Conservation (phyloP, 2,113 vertebrate genomes). For the Vireo altiloquus region DNA sequence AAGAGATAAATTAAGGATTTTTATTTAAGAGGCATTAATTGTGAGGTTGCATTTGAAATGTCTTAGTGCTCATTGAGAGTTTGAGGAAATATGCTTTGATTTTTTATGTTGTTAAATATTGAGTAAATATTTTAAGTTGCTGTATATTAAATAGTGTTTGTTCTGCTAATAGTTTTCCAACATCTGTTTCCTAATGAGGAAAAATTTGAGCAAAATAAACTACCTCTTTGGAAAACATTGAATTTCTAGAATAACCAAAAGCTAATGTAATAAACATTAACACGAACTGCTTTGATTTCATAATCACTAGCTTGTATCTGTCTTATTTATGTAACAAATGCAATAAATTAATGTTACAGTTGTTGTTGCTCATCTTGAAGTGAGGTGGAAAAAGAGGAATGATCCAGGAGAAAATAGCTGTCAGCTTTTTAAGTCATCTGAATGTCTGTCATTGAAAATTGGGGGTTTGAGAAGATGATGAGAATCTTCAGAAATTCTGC, state of each 20-base stretch:
- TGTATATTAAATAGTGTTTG: background rate
- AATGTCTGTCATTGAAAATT: background rate
- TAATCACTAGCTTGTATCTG: background rate
- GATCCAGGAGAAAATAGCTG: background rate
- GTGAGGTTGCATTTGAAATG: background rate
- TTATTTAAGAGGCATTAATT: background rate
- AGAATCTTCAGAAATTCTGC: background rate
- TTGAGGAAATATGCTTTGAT: background rate
- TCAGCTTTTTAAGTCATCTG: background rate
- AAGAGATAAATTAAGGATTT: background rate
- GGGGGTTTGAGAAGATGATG: background rate
- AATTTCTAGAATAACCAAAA: constrained; percentile 1
- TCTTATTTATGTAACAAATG: background rate
- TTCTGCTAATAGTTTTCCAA: background rate
- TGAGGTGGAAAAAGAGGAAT: background rate
- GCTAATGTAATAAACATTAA: background rate
- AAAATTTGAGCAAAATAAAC: background rate
- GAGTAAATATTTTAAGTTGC: background rate
- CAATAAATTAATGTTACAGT: background rate
- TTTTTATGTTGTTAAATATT: background rate
- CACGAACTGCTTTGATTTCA: background rate
- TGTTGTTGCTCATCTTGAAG: background rate
- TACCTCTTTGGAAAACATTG: background rate
- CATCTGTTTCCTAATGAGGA: constrained; percentile 3
- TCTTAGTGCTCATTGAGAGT: background rate